phyloP scores from a whole-genome alignment of 1,140 invertebrate genomes.

The Parapsyche elsis region DNA sequence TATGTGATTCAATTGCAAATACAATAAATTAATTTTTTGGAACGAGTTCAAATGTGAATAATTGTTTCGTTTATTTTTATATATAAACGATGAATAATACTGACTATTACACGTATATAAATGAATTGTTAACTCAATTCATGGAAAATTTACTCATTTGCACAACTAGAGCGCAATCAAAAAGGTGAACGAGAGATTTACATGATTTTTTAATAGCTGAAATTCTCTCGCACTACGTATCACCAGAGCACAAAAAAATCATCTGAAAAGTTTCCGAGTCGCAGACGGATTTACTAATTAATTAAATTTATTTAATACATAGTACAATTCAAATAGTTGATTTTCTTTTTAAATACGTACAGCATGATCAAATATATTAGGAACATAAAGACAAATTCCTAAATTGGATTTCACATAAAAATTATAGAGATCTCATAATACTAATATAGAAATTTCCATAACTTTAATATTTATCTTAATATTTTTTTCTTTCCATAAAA shows the following conservation, averaged over 20 bases:
- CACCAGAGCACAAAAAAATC: slow-evolving; percentile 3
- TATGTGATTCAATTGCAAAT: slow-evolving; percentile 21
- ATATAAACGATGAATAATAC: neutral
- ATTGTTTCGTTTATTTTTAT: too few relatives aligned
- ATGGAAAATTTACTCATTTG: neutral
- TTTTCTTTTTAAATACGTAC: slow-evolving; percentile 2
- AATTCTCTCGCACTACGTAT: neutral
- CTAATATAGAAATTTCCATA: slow-evolving; percentile 6
- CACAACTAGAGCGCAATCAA: neutral
- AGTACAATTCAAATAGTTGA: neutral
- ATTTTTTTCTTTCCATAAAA: slow-evolving; percentile 13
- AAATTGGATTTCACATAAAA: neutral
- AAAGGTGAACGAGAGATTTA: too few relatives aligned
- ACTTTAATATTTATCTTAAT: neutral
- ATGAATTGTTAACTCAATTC: neutral
- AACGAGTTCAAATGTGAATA: too few relatives aligned
- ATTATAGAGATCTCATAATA: slow-evolving; percentile 15
- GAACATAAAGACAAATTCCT: neutral
- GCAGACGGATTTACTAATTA: too few relatives aligned
- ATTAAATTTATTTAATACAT: too few relatives aligned
- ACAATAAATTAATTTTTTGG: neutral
- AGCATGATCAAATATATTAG: neutral
- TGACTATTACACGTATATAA: neutral
- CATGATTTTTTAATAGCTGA: too few relatives aligned
- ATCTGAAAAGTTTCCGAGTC: neutral